Evolutionary conservation across 2,888 invertebrate genomes (phyloP).

Genomic region (Hypolimnas misippus): DNA sequence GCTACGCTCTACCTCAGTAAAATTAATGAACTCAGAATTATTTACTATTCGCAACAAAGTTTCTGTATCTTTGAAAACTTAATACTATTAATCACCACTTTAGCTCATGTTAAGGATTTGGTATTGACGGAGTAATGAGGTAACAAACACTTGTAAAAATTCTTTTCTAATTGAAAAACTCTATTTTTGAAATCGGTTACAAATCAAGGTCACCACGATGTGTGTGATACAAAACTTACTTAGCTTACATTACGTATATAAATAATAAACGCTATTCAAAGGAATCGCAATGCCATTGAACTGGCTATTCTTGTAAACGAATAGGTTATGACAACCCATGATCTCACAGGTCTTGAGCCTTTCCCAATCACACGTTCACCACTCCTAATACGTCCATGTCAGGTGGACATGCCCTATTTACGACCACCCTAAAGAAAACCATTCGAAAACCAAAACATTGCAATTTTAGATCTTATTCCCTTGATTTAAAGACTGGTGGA

Average conservation of each 20-base stretch:
- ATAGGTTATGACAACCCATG: slow-evolving; percentile 39
- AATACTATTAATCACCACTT: too few species aligned
- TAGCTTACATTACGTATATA: slow-evolving; percentile 24
- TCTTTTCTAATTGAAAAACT: too few species aligned
- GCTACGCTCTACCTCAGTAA: too few species aligned
- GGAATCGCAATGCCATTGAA: slow-evolving; percentile 29
- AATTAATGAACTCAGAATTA: too few species aligned
- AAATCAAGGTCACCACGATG: too few species aligned
- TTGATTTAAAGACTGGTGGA: slow-evolving; percentile 26
- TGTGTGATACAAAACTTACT: slow-evolving; percentile 11
- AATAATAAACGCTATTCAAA: slow-evolving; percentile 29
- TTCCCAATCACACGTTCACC: slow-evolving; percentile 63
- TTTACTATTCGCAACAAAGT: too few species aligned
- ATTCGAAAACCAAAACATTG: slow-evolving; percentile 15
- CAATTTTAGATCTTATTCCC: slow-evolving; percentile 40
- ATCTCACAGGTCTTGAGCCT: slow-evolving; percentile 53
- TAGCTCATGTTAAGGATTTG: too few species aligned
- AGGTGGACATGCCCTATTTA: slow-evolving; percentile 66
- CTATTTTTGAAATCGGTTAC: too few species aligned
- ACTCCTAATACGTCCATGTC: slow-evolving; percentile 71
- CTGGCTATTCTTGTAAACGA: slow-evolving; percentile 33
- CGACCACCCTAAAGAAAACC: slow-evolving; percentile 34
- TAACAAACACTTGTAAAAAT: too few species aligned
- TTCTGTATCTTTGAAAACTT: too few species aligned
- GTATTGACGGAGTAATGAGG: too few species aligned